phyloP scores from a whole-genome alignment of 2,797 vertebrate genomes.

The Lindbergichthys nudifrons region DNA sequence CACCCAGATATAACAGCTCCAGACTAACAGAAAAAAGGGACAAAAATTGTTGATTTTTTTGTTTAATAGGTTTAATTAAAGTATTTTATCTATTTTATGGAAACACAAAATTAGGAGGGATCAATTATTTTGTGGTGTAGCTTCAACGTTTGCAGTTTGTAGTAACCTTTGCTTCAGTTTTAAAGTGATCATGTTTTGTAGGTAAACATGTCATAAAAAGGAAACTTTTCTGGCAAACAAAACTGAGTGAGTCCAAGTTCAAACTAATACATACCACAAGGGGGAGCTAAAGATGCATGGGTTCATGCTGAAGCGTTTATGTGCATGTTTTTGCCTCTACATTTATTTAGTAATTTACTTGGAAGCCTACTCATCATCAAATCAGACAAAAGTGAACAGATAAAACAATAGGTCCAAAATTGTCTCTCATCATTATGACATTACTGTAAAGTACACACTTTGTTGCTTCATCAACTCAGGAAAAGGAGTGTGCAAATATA shows the following conservation, averaged over 20 bases:
- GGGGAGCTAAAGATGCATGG: constrained; percentile 44
- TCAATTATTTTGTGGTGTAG: too few species aligned
- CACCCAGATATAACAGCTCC: constrained; percentile 96
- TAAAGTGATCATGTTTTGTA: background rate
- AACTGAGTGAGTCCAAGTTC: background rate
- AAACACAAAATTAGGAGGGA: too few species aligned
- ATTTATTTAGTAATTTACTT: background rate
- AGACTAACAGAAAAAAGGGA: constrained; percentile 82
- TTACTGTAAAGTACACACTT: background rate
- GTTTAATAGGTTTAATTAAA: background rate
- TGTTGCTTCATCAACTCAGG: background rate
- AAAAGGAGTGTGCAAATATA: background rate
- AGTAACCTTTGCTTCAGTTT: background rate
- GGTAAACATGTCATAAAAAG: background rate
- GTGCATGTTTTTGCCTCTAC: background rate
- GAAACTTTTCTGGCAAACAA: background rate
- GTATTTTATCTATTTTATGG: too few species aligned
- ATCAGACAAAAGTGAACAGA: background rate
- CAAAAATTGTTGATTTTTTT: background rate
- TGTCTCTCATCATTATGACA: background rate
- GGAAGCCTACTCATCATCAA: background rate
- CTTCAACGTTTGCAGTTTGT: background rate
- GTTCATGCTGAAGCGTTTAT: background rate
- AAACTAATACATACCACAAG: constrained; percentile 45
- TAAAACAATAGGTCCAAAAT: background rate